A percentile compares a stretch with the other conserved stretches of the same genome.
These are phyloP conservation scores for Dendronephthya gigantea DNA, from an alignment of 64 coral and sea anemone species.

Conservation along the genomic window DNA sequence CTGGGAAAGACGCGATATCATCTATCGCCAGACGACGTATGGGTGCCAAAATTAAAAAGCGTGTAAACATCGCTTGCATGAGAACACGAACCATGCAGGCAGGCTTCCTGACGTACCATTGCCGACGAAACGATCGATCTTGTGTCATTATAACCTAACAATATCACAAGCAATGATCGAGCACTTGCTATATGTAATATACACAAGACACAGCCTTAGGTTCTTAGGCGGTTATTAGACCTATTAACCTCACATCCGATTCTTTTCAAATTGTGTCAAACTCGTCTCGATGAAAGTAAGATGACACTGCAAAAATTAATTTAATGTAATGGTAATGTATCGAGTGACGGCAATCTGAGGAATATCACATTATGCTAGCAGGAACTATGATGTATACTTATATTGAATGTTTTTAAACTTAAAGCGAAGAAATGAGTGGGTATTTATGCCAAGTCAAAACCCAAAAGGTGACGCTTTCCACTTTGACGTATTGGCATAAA, in stretches of 20 bases:
- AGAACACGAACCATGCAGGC: neutral
- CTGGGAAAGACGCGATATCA: neutral
- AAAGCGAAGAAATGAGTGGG: no score
- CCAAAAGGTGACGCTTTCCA: no score
- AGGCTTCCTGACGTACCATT: neutral
- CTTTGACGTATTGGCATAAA: no score
- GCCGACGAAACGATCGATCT: neutral
- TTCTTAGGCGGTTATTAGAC: neutral
- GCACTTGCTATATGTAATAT: neutral
- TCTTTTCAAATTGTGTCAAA: neutral
- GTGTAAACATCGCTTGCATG: slow-evolving; percentile 1
- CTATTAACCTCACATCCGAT: neutral
- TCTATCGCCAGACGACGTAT: slow-evolving; percentile 10
- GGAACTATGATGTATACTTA: no score
- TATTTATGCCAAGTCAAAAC: no score
- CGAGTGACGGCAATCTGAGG: neutral
- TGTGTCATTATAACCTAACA: neutral
- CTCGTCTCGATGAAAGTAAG: neutral
- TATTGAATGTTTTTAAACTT: no score
- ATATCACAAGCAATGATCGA: neutral
- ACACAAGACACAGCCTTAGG: neutral
- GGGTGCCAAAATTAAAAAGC: neutral
- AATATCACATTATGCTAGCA: neutral
- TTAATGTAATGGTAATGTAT: neutral
- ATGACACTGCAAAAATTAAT: neutral